Base-by-base conservation (phyloP, 2,113 vertebrate genomes). In the Nerophis lumbriciformis region DNA sequence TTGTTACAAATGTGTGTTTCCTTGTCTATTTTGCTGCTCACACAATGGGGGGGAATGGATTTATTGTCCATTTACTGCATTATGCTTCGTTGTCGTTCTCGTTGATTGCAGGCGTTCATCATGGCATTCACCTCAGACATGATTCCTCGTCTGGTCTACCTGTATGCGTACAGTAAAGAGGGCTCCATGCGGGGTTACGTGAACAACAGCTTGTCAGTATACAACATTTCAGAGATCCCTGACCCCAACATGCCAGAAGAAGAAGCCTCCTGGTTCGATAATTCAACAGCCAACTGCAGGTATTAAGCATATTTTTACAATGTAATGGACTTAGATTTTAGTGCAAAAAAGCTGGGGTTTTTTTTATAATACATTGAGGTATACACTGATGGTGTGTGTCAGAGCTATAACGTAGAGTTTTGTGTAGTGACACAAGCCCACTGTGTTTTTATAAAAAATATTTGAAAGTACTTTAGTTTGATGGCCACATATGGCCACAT, bases 121-220 rank as follows among this genome's bases (percentile, higher is more conserved):
- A 94, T 99, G 64, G 93, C 97, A 0, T 99, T 99, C 86, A 99
- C 97, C 1, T 99, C 97, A 0, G 96, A 99, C 85, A 99, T 97
- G 92, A 95, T 99, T 66, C 97, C 96, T 16, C 94, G 96, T 5
- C 82, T 98, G 83, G 96, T 99, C 59, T 98, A 94, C 78, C 91
- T 92, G 55, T 98, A 98, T 2, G 88, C 91, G 63, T 91, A 95
- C 6, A 75, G 80, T 4, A 0, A n/a, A 1, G 38, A 50, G 0
- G 21, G 66, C 0, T 89, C 85, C 4, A 93, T 98, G 93, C 75
- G 8, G 14, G 95, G 94, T 64, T 99, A 98, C 63, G 85, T 98
- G 61, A 94, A 90, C 76, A 90, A 92, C 82, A 99, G 97, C 72
- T 89, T 99, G 70, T 95, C 97, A 0, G 21, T 94, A 21, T 98